Percentiles rank a stretch among this genome's conserved stretches.
Evolutionary conservation across 2,113 vertebrate species (phyloP).

Genomic region (Collichthys lucidus): DNA sequence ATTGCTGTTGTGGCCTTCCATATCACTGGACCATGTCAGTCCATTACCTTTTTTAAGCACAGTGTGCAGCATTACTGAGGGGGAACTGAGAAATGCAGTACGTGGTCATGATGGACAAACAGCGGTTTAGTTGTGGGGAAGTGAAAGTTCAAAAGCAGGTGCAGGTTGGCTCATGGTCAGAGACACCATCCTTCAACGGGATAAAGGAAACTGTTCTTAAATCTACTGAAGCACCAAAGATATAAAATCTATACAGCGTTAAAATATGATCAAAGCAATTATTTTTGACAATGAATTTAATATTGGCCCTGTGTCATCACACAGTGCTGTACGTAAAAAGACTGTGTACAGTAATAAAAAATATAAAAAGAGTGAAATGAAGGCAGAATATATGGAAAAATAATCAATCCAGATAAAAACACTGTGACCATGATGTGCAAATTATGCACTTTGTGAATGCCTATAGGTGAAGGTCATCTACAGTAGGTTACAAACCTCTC

Average conservation of each 20-base stretch:
- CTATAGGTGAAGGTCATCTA: slow-evolving; percentile 54
- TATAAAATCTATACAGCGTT: neutral
- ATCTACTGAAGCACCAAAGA: neutral
- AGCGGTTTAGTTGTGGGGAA: slow-evolving; percentile 28
- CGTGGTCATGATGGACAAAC: slow-evolving; percentile 59
- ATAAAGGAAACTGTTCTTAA: slow-evolving; percentile 1
- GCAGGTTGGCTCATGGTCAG: neutral
- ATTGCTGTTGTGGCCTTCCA: slow-evolving; percentile 40
- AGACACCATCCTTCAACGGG: neutral
- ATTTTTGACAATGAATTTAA: neutral
- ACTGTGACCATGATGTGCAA: slow-evolving; percentile 22
- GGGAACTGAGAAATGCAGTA: slow-evolving; percentile 16
- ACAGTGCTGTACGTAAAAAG: neutral
- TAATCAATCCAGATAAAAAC: neutral
- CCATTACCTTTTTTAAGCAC: slow-evolving; percentile 49
- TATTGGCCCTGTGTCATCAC: neutral
- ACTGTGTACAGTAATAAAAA: neutral
- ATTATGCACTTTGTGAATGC: slow-evolving; percentile 15
- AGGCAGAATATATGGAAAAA: neutral
- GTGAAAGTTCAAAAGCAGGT: slow-evolving; percentile 22
- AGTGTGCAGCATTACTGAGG: slow-evolving; percentile 1
- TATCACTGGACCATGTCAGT: slow-evolving; percentile 35
- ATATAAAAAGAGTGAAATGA: neutral
- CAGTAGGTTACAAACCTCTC: slow-evolving; percentile 26
- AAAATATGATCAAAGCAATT: neutral